phyloP scores from a whole-genome alignment of 2,113 vertebrate genomes.

The Hippocampus abdominalis region DNA sequence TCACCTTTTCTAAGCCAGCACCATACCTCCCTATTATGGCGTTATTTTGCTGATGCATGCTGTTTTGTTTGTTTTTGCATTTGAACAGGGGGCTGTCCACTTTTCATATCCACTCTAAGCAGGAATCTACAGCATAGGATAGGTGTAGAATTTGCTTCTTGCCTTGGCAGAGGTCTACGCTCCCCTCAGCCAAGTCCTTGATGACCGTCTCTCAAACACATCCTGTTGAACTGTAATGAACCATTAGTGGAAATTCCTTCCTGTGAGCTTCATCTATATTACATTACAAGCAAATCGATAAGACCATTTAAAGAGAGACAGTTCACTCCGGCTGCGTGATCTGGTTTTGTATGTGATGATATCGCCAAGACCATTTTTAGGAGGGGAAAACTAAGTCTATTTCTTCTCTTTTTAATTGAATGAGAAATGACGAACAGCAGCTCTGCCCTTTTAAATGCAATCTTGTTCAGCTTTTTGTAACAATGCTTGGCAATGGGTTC shows the following conservation, averaged over 20 bases:
- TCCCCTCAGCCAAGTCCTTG: neutral
- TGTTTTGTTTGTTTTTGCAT: neutral
- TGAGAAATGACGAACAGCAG: neutral
- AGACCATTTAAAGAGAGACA: neutral
- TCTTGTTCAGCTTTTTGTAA: neutral
- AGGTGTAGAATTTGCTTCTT: neutral
- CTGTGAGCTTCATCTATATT: neutral
- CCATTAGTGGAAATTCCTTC: neutral
- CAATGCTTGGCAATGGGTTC: neutral
- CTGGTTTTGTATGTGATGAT: neutral
- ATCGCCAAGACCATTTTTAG: neutral
- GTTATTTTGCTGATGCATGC: neutral
- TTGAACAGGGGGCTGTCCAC: neutral
- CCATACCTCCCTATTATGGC: neutral
- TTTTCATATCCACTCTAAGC: too few species aligned
- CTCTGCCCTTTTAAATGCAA: neutral
- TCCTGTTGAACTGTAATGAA: neutral
- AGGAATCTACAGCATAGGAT: neutral
- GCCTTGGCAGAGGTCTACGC: neutral
- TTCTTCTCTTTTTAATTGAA: neutral
- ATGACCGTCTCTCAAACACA: neutral
- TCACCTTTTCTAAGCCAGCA: neutral
- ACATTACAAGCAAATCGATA: slow-evolving; percentile 4
- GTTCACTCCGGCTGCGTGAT: neutral
- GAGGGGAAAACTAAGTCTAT: neutral